phyloP scores from a whole-genome alignment of 2,888 invertebrate genomes.

The Prosopocoilus inquinatus region DNA sequence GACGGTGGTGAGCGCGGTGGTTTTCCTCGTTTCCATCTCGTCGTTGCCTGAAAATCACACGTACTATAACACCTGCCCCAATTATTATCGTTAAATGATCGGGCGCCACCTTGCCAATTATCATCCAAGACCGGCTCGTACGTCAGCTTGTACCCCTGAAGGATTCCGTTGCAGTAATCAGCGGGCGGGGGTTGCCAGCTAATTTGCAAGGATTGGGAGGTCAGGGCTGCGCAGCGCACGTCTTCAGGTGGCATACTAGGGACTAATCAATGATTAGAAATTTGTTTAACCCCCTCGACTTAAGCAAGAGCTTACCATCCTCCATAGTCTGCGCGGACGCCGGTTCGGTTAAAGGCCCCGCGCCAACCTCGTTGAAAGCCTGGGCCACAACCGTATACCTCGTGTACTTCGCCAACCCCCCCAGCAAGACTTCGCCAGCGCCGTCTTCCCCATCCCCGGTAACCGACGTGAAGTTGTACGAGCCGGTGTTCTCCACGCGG shows the following conservation, averaged over 20 bases:
- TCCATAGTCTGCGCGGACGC: constrained; percentile 69
- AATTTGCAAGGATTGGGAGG: constrained; percentile 74
- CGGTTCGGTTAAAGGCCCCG: constrained; percentile 69
- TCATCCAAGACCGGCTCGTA: constrained; percentile 67
- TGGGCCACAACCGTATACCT: constrained; percentile 69
- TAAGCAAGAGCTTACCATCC: constrained; percentile 58
- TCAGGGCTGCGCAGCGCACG: constrained; percentile 70
- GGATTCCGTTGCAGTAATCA: constrained; percentile 70
- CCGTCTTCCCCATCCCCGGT: constrained; percentile 69
- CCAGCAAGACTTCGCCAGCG: constrained; percentile 62
- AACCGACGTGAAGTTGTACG: constrained; percentile 68
- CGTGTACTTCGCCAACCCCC: constrained; percentile 64
- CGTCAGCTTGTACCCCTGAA: constrained; percentile 72
- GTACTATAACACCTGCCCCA: not conserved
- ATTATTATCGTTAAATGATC: not conserved
- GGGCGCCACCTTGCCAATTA: constrained; percentile 46
- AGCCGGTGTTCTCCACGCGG: constrained; percentile 55
- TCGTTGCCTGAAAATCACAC: constrained; percentile 50
- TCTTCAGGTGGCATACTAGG: constrained; percentile 78
- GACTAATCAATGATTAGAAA: constrained; percentile 52
- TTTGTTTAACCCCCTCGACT: not conserved
- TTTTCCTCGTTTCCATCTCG: constrained; percentile 62
- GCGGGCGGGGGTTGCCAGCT: constrained; percentile 78
- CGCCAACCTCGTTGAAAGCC: constrained; percentile 73
- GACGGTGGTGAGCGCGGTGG: constrained; percentile 67